A percentile compares a stretch with the other conserved stretches of the same genome.
phyloP scores from a whole-genome alignment of 2,888 invertebrate species.

The Diaphora mendica region DNA sequence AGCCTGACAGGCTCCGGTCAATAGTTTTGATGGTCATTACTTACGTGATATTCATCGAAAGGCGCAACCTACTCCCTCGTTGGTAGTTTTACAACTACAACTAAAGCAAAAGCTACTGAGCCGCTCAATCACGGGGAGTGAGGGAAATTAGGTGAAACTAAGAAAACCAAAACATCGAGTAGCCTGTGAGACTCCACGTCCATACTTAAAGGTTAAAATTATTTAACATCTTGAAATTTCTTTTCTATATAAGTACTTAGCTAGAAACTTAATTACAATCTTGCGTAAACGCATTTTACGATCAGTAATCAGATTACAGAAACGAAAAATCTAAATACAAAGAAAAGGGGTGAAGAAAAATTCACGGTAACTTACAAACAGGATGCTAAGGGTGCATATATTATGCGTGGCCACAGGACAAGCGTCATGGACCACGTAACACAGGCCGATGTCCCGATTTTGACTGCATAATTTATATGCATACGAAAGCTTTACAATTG shows the following conservation, averaged over 20 bases:
- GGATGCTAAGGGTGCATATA: conserved; percentile 68
- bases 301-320: conserved; percentile 9
- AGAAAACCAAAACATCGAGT: too few relatives aligned
- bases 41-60: too few relatives aligned
- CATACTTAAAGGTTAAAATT: too few relatives aligned
- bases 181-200: too few relatives aligned
- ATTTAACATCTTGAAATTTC: neutral
- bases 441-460: conserved; percentile 48
- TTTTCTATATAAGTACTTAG: neutral
- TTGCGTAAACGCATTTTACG: conserved; percentile 1
- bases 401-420: conserved; percentile 49
- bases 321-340: conserved; percentile 5
- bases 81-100: too few relatives aligned
- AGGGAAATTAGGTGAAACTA: too few relatives aligned
- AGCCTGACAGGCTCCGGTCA: too few relatives aligned
- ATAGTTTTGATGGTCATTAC: too few relatives aligned
- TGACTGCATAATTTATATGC: conserved; percentile 33
- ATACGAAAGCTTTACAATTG: conserved; percentile 36
- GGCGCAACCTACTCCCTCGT: too few relatives aligned
- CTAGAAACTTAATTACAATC: neutral
- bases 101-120: too few relatives aligned
- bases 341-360: conserved; percentile 27
- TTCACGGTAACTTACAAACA: conserved; percentile 45
- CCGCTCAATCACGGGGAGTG: too few relatives aligned
- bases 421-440: conserved; percentile 53